A percentile compares a stretch with the other conserved stretches of the same genome.
Conservation (phyloP, 2,888 invertebrate genomes). For the Drosophila sordidula region DNA sequence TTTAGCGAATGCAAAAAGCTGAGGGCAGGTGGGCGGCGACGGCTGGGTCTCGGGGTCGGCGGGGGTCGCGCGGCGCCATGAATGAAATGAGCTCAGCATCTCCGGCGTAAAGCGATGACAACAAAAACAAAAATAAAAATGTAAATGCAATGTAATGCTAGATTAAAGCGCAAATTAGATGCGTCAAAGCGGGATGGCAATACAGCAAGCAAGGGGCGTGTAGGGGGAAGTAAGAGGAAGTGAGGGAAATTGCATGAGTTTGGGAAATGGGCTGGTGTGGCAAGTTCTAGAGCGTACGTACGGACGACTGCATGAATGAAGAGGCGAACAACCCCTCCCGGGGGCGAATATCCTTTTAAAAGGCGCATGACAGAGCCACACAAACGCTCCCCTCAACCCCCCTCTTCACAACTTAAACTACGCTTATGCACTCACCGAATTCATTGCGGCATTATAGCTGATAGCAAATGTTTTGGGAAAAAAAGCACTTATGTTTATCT, state of each 20-base stretch:
- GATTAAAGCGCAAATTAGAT: conserved; percentile 16
- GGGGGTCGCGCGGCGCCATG: conserved; percentile 43
- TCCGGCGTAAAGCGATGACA: conserved; percentile 5
- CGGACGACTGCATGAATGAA: conserved; percentile 64
- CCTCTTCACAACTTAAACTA: conserved; percentile 6
- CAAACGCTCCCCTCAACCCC: too few relatives aligned
- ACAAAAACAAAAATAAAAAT: conserved; percentile 7
- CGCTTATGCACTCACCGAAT: conserved; percentile 51
- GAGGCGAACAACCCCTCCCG: conserved; percentile 30
- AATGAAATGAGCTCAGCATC: conserved; percentile 70
- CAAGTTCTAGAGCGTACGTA: background rate
- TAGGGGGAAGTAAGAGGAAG: background rate
- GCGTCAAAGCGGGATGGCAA: conserved; percentile 25
- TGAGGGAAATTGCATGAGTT: conserved; percentile 35
- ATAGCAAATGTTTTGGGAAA: conserved; percentile 10
- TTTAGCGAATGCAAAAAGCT: background rate
- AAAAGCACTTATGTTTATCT: background rate
- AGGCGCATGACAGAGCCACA: background rate
- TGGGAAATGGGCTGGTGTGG: conserved; percentile 41
- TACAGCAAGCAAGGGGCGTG: background rate
- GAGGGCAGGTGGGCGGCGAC: conserved; percentile 11
- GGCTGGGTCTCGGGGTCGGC: conserved; percentile 8
- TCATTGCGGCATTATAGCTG: conserved; percentile 45
- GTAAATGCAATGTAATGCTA: conserved; percentile 30
- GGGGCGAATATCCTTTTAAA: conserved; percentile 47